Evolutionary conservation across 2,113 vertebrate species (phyloP).

Genomic region (Dipodomys stephensi): DNA sequence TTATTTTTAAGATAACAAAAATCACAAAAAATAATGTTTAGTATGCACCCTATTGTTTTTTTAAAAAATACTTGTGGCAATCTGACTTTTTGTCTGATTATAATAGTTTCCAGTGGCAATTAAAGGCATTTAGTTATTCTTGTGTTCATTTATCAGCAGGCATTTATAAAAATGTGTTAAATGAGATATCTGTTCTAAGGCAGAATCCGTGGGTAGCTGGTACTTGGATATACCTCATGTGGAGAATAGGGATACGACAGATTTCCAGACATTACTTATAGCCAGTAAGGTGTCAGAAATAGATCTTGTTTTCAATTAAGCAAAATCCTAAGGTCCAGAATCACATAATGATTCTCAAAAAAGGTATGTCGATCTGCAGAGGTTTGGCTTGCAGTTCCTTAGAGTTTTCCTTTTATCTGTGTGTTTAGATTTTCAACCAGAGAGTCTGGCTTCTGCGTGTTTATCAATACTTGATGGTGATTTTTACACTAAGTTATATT

Average conservation of each 20-base stretch:
- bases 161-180: not conserved
- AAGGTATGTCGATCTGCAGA: not conserved
- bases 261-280: too few species aligned
- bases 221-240: too few species aligned
- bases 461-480: not conserved
- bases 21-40: not conserved
- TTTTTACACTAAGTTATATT: not conserved
- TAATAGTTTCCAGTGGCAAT: not conserved
- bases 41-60: not conserved
- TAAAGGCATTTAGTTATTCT: constrained; percentile 1
- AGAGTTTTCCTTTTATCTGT: not conserved
- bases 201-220: not conserved
- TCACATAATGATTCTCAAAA: not conserved
- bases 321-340: too few species aligned
- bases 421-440: not conserved
- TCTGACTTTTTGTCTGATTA: not conserved
- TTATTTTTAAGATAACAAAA: constrained; percentile 22
- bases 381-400: not conserved
- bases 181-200: not conserved
- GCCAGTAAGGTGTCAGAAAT: too few species aligned
- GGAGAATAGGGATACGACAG: too few species aligned
- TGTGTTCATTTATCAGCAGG: not conserved
- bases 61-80: not conserved
- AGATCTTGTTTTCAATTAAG: too few species aligned
- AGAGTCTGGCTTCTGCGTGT: not conserved